Evolutionary conservation across 1,140 invertebrate species (phyloP).

Genomic region (Caenorhabditis tropicalis): DNA sequence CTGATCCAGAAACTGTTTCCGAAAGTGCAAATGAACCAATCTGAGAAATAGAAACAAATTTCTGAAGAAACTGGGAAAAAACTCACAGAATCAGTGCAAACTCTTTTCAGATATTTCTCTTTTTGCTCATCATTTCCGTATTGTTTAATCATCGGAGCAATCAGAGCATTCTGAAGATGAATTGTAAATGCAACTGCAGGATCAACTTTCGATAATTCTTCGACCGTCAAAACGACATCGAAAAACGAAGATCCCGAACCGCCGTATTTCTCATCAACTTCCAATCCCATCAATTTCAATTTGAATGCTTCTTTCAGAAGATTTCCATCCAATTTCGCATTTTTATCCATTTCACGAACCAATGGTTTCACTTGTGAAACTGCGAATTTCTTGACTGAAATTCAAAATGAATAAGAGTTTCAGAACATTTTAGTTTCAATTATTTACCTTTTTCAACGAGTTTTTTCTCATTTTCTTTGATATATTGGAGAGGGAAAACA

Average conservation of each 20-base stretch:
- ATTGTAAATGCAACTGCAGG: slow-evolving; percentile 84
- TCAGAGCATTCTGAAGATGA: slow-evolving; percentile 87
- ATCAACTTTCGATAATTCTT: slow-evolving; percentile 88
- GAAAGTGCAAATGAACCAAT: slow-evolving; percentile 90
- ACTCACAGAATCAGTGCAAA: slow-evolving; percentile 74
- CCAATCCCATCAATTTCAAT: slow-evolving; percentile 86
- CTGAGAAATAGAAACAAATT: slow-evolving; percentile 73
- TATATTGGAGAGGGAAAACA: background rate
- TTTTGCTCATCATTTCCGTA: slow-evolving; percentile 77
- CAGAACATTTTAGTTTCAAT: background rate
- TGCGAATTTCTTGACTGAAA: slow-evolving; percentile 84
- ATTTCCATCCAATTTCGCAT: slow-evolving; percentile 79
- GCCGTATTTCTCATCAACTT: slow-evolving; percentile 86
- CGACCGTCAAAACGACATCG: slow-evolving; percentile 85
- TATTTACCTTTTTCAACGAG: background rate
- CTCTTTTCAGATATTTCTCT: slow-evolving; percentile 76
- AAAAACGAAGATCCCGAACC: slow-evolving; percentile 86
- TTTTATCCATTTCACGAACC: slow-evolving; percentile 90
- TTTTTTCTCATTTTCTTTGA: background rate
- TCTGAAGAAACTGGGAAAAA: background rate
- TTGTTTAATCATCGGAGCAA: slow-evolving; percentile 79
- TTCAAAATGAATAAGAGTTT: background rate
- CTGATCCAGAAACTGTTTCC: slow-evolving; percentile 80
- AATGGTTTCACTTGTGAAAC: slow-evolving; percentile 85
- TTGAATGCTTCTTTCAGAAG: slow-evolving; percentile 37